Evolutionary conservation across 1,140 invertebrate genomes (phyloP).

Genomic region (Heliconius hewitsoni): DNA sequence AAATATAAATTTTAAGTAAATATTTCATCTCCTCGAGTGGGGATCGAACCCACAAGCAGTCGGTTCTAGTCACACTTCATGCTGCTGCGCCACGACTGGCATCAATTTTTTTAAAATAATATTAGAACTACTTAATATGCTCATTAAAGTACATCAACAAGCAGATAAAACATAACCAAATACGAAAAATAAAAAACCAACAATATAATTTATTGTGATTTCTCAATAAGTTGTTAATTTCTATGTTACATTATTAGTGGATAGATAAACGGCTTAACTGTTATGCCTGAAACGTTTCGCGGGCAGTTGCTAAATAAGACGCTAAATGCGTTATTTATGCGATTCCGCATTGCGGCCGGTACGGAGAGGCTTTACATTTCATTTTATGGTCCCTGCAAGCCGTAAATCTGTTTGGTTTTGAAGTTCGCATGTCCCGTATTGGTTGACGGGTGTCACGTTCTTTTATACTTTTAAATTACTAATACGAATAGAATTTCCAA

Average conservation of each 20-base stretch:
- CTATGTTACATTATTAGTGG: constrained; percentile 37
- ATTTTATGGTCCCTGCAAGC: constrained; percentile 27
- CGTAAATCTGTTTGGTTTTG: constrained; percentile 16
- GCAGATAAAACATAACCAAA: neutral
- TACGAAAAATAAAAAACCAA: constrained; percentile 20
- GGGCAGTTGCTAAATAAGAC: constrained; percentile 39
- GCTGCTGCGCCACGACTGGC: no score
- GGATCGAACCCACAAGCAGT: no score
- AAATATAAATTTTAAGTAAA: no score
- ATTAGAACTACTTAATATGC: no score
- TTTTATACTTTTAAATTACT: neutral
- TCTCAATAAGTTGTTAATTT: constrained; percentile 35
- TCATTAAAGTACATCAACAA: neutral
- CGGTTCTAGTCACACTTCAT: no score
- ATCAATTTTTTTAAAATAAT: no score
- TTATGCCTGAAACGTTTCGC: constrained; percentile 39
- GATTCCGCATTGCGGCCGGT: constrained; percentile 46
- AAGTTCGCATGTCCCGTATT: neutral
- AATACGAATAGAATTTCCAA: neutral
- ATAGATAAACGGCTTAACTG: constrained; percentile 39
- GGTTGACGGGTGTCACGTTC: neutral
- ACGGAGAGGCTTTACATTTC: constrained; percentile 32
- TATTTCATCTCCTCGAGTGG: no score
- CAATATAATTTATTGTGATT: constrained; percentile 23
- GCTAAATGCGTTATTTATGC: constrained; percentile 43